These are phyloP conservation scores for Pristionchus maxplancki DNA, from an alignment of 2,888 invertebrate species.

Conservation along the genomic window DNA sequence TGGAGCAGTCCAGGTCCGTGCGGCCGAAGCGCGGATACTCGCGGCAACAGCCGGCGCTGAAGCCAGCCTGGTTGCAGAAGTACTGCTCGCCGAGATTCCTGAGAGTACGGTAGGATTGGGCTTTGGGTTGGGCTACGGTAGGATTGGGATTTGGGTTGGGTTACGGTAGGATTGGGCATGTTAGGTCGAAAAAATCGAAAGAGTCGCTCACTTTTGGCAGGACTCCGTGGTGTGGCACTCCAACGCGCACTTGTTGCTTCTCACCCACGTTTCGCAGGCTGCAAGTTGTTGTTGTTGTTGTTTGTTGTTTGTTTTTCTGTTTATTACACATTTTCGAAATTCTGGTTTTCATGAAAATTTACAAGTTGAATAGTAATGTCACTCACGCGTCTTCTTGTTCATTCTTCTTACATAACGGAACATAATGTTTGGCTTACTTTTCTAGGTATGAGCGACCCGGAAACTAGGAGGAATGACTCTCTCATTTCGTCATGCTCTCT, in stretches of 20 bases:
- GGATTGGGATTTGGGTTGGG: neutral
- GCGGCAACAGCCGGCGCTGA: neutral
- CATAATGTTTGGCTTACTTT: too few species aligned
- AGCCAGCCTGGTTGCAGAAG: neutral
- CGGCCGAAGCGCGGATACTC: neutral
- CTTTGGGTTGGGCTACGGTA: neutral
- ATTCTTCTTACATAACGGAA: too few species aligned
- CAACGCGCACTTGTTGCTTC: neutral
- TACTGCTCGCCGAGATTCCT: neutral
- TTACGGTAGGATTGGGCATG: neutral
- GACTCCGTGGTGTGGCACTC: conserved; percentile 30
- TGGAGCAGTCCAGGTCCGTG: neutral
- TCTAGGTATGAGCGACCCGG: too few species aligned
- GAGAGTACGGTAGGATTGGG: neutral
- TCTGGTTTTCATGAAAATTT: too few species aligned
- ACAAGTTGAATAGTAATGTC: too few species aligned
- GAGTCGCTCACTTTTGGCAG: neutral
- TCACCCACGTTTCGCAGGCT: neutral
- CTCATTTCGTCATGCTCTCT: too few species aligned
- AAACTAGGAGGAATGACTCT: too few species aligned
- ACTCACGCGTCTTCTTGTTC: too few species aligned
- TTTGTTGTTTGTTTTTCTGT: too few species aligned
- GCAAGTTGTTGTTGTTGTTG: too few species aligned
- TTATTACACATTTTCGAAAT: too few species aligned
- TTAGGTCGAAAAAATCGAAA: too few species aligned